A percentile compares a stretch with the other conserved stretches of the same genome.
phyloP scores from a whole-genome alignment of 2,888 invertebrate species.

The Drosophila colorata region DNA sequence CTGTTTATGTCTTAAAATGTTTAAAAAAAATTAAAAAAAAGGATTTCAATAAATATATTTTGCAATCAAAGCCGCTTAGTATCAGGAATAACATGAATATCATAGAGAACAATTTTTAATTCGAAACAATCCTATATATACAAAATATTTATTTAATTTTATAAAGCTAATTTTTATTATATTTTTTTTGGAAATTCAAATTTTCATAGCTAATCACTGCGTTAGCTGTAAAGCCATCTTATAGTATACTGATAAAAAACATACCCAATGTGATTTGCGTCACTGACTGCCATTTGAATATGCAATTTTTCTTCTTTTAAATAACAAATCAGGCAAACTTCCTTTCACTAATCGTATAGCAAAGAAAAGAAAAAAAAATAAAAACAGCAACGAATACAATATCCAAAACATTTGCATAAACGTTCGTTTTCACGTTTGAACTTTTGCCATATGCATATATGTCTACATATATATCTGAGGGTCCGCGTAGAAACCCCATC shows the following conservation, averaged over 20 bases:
- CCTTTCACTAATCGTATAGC: conserved; percentile 39
- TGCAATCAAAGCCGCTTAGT: too few species aligned
- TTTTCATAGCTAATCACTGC: not conserved
- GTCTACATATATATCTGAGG: conserved; percentile 1
- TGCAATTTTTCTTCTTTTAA: conserved; percentile 22
- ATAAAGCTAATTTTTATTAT: too few species aligned
- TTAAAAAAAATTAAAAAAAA: too few species aligned
- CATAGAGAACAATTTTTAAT: too few species aligned
- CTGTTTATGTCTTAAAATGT: not conserved
- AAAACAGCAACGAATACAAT: not conserved
- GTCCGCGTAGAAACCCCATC: conserved; percentile 33
- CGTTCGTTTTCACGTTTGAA: conserved; percentile 7
- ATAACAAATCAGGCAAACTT: conserved; percentile 37
- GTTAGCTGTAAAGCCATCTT: not conserved
- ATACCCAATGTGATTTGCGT: conserved; percentile 23
- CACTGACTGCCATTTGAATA: conserved; percentile 26
- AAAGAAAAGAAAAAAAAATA: not conserved
- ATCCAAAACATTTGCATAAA: conserved; percentile 38
- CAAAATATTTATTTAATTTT: too few species aligned
- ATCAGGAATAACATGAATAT: too few species aligned
- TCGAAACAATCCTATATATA: too few species aligned
- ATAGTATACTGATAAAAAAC: not conserved
- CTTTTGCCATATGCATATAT: conserved; percentile 12
- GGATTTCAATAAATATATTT: too few species aligned
- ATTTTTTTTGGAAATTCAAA: not conserved